Evolutionary conservation across 2,797 vertebrate species (phyloP), one percentile per base, ranked within the genome.

Genomic region (Etheostoma nigrum): DNA sequence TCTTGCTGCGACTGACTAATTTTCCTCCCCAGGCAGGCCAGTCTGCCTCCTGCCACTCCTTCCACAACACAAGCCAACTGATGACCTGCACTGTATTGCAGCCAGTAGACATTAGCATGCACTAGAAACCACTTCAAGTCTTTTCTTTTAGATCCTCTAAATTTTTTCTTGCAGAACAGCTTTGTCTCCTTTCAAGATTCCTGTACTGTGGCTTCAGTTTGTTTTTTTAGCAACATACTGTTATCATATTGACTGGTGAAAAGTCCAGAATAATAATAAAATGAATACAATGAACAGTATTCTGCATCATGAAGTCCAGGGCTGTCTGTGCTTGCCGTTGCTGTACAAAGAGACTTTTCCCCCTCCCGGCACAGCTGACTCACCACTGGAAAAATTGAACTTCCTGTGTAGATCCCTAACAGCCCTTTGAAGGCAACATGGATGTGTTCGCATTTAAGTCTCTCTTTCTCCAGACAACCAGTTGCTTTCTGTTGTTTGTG

Each of bases 371-470:
- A 60, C 72, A 79, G 82, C 84, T 92, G 91, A 92, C 78, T 89
- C 90, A 89, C 70, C 42, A 55, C 80, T 94, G 92, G 92, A 92
- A 94, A 90, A 91, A 88, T 27, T 57, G n/a, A 86, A 89, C 85
- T 92, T 92, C 87, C 86, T 89, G 76, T 78, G 54, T 71, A 33
- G 67, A 63, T 82, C 73, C 59, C 60, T 69, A 76, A 71, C 79
- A 45, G 70, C 74, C 76, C 73, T 82, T 88, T 88, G 78, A 88
- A 85, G 72, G 54, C 25, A 15, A 64, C 4, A 27, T 67, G 44
- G 47, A 78, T 4, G 6, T 45, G 55, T 85, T 86, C 42, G 51
- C 63, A 30, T 78, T 61, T 25, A 62, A 74, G 53, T 74, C 69
- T 58, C 7, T 16, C 51, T 76, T 81, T 83, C 54, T 71, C 76